Evolutionary conservation across 2,113 vertebrate species (phyloP).

Genomic region (Phoenicopterus ruber): DNA sequence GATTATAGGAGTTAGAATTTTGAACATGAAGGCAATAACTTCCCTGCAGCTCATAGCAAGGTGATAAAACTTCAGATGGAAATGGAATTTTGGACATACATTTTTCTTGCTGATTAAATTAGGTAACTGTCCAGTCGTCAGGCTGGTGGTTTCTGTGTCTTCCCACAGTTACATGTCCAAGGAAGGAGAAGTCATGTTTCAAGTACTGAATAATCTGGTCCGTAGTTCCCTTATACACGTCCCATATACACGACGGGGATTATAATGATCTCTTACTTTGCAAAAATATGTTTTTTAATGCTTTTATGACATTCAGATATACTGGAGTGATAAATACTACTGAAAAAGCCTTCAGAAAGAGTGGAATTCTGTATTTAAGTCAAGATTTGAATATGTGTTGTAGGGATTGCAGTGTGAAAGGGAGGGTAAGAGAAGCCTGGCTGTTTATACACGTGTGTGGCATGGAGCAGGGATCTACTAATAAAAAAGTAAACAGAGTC

Average conservation of each 20-base stretch:
- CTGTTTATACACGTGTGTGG: background rate
- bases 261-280: background rate
- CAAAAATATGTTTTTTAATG: background rate
- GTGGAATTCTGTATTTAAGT: background rate
- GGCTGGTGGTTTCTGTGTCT: background rate
- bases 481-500: background rate
- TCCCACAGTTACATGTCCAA: background rate
- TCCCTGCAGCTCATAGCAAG: background rate
- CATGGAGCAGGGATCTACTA: background rate
- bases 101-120: background rate
- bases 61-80: background rate
- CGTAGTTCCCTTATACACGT: accelerated
- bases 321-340: background rate
- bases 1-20: background rate
- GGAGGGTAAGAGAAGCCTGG: background rate
- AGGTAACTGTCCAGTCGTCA: background rate
- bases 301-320: background rate
- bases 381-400: background rate
- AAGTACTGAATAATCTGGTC: background rate
- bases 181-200: background rate
- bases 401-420: background rate
- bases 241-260: background rate
- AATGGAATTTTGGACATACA: background rate
- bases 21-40: background rate
- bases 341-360: background rate